Evolutionary conservation across 2,888 invertebrate genomes (phyloP), one percentile per base, ranked within the genome.

Genomic region (Odiellus spinosus): DNA sequence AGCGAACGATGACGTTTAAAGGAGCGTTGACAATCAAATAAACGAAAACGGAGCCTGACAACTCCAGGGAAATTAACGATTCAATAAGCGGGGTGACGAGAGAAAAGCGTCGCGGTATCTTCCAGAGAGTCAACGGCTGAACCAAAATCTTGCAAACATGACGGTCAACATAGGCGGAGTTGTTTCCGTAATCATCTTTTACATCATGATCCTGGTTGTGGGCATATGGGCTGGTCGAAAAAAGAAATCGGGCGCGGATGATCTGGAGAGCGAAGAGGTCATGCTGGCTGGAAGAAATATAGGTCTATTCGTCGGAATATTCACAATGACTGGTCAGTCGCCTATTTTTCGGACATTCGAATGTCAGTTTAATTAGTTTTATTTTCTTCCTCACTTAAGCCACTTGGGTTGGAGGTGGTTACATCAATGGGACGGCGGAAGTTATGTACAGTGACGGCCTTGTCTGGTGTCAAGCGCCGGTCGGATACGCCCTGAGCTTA

Each of bases 341-440:
- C 26, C 8, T 26, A 26, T 26, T 26, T 6, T 26, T 26, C 26
- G 8, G 4, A 26, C 4, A 26, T 26, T 26, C 26, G 26, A 6
- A 6, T 26, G n/a, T n/a, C n/a, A n/a, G n/a, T 26, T 26, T 26
- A 26, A 26, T 26, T 26, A 26, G 8, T 8, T 26, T 26, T n/a
- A n/a, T n/a, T 26, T 40, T 6, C 40, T 41, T 40, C 15, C 21
- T 33, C 21, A 39, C 55, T 60, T 41, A 68, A 87, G 95, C 96
- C 41, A 98, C 96, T 14, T 98, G 98, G 96, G 96, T 98, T 45
- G 98, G 96, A 53, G 96, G 98, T 39, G 96, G 95, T 44, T 98
- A 96, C 72, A 98, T 98, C 67, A 98, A 98, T 67, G 96, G 96
- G 53, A 95, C 96, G 15, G 93, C 96, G 20, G 96, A 98, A 71